phyloP scores from a whole-genome alignment of 92 coral and sea anemone genomes.

The Palythoa caribaeorum region DNA sequence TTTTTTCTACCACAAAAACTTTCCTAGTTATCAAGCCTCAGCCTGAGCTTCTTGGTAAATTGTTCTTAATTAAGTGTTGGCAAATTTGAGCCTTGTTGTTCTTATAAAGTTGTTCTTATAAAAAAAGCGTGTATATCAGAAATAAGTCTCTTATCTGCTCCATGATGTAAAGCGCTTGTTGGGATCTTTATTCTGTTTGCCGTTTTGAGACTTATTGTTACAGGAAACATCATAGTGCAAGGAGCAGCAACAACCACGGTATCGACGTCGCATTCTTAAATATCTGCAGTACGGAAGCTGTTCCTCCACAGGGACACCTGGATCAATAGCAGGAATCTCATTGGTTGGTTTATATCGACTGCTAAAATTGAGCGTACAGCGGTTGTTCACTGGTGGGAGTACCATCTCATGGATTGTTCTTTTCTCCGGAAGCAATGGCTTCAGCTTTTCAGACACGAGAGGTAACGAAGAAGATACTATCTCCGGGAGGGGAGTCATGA shows the following conservation, averaged over 20 bases:
- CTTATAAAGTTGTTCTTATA: no score
- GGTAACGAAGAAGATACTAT: slow-evolving; percentile 3
- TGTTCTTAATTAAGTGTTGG: no score
- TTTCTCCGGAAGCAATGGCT: slow-evolving; percentile 61
- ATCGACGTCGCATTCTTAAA: slow-evolving; percentile 17
- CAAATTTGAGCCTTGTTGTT: no score
- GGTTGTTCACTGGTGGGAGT: slow-evolving; percentile 54
- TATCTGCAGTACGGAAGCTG: slow-evolving; percentile 59
- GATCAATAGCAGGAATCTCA: slow-evolving; percentile 13
- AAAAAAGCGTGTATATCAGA: background rate
- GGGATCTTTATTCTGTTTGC: background rate
- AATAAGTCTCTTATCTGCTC: background rate
- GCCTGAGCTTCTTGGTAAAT: no score
- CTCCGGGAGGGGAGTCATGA: background rate
- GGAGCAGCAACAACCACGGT: background rate
- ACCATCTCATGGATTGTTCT: slow-evolving; percentile 55
- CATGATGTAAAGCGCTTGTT: background rate
- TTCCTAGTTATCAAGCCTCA: no score
- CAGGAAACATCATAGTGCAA: background rate
- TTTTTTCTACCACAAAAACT: no score
- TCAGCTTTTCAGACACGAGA: slow-evolving; percentile 49
- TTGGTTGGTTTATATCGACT: slow-evolving; percentile 25
- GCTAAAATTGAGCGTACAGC: slow-evolving; percentile 57
- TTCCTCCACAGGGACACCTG: slow-evolving; percentile 22
- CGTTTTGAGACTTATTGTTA: background rate